These are phyloP conservation scores for Pseudococcus longispinus DNA, from an alignment of 2,888 invertebrate species.

Conservation along the genomic window DNA sequence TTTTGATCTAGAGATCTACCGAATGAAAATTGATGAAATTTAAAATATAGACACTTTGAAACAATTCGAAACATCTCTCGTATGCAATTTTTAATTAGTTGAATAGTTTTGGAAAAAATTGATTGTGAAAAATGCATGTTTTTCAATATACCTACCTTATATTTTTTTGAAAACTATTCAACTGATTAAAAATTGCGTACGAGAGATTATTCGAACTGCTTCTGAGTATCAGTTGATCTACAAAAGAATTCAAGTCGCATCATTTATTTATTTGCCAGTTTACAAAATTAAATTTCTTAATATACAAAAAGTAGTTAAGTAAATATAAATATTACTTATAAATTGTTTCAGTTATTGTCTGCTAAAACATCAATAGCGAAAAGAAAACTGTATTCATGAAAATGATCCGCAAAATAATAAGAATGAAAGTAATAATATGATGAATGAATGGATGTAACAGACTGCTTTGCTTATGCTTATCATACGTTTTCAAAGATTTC, in stretches of 20 bases:
- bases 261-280: neutral
- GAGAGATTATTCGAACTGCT: too few relatives aligned
- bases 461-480: neutral
- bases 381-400: neutral
- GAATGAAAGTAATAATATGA: neutral
- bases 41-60: too few relatives aligned
- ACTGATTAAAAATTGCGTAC: too few relatives aligned
- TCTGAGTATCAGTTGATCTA: too few relatives aligned
- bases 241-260: neutral
- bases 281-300: neutral
- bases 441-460: neutral
- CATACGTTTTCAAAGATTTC: neutral
- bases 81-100: too few relatives aligned
- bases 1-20: too few relatives aligned
- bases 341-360: constrained; percentile 32
- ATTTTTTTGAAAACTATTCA: too few relatives aligned
- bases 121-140: too few relatives aligned
- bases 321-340: neutral
- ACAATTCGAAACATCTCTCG: too few relatives aligned
- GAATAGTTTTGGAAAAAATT: too few relatives aligned
- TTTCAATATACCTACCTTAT: too few relatives aligned
- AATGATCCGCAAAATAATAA: neutral
- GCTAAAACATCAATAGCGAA: constrained; percentile 17
- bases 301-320: neutral
- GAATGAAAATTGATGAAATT: too few relatives aligned